phyloP scores from a whole-genome alignment of 2,113 vertebrate genomes.

The Chaenocephalus aceratus region DNA sequence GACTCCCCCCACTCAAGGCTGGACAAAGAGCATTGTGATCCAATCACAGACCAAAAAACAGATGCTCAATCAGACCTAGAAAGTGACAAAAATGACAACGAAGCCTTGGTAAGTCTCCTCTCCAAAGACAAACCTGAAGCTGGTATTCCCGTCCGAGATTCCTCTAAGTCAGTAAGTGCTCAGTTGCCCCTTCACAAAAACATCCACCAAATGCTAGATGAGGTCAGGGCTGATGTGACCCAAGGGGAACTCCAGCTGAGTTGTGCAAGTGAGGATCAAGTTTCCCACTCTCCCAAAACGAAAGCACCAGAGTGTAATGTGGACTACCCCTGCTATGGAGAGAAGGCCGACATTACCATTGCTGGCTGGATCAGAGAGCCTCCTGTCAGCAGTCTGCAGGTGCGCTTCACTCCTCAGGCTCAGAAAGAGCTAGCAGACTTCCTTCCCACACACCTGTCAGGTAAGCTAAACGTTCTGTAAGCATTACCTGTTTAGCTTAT shows the following conservation, averaged over 20 bases:
- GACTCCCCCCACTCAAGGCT: constrained; percentile 81
- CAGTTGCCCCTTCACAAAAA: constrained; percentile 23
- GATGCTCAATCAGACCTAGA: constrained; percentile 12
- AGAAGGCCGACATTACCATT: constrained; percentile 73
- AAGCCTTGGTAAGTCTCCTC: neutral
- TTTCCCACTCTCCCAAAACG: constrained; percentile 7
- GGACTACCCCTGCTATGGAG: constrained; percentile 53
- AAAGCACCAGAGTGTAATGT: neutral
- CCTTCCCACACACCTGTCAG: constrained; percentile 68
- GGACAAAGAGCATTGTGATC: neutral
- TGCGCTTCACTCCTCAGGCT: constrained; percentile 88
- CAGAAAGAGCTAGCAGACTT: constrained; percentile 85
- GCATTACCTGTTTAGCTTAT: neutral
- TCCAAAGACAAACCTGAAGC: constrained; percentile 17
- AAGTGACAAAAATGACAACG: neutral
- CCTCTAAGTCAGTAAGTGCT: neutral
- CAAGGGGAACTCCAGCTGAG: constrained; percentile 34
- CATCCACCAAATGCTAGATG: constrained; percentile 61
- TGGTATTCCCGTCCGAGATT: neutral
- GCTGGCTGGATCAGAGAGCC: constrained; percentile 88
- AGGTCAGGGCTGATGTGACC: constrained; percentile 68
- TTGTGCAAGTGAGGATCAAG: neutral
- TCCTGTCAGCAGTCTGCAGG: constrained; percentile 81
- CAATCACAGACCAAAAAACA: constrained; percentile 16
- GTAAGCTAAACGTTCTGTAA: constrained; percentile 51